Percentiles rank a stretch among this genome's conserved stretches.
These are phyloP conservation scores for Epinotia demarniana DNA, from an alignment of 2,888 invertebrate genomes.

Conservation along the genomic window DNA sequence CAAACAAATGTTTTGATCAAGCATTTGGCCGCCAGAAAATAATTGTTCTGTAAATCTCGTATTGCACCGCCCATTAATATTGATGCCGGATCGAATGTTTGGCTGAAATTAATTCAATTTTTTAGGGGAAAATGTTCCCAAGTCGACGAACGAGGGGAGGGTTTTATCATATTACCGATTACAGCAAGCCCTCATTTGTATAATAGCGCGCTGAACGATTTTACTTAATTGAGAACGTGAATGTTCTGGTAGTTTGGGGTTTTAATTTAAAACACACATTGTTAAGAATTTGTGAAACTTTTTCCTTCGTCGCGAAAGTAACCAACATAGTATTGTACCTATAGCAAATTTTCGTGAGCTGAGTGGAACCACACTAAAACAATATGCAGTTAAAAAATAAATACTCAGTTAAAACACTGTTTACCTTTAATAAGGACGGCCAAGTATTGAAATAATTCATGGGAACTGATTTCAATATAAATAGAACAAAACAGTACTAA, in stretches of 20 bases:
- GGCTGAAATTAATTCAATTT: conserved; percentile 78
- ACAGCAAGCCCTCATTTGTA: conserved; percentile 67
- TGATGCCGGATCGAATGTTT: conserved; percentile 72
- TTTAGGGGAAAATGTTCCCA: conserved; percentile 66
- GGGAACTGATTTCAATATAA: neutral
- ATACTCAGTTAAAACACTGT: too few relatives aligned
- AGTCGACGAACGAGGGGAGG: conserved; percentile 59
- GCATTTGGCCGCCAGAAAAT: conserved; percentile 45
- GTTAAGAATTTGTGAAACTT: neutral
- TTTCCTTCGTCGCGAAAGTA: too few relatives aligned
- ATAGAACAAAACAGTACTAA: conserved; percentile 43
- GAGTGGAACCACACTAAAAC: too few relatives aligned
- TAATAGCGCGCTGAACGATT: conserved; percentile 72
- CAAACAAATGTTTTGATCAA: conserved; percentile 39
- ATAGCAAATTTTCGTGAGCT: too few relatives aligned
- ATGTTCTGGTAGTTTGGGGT: conserved; percentile 49
- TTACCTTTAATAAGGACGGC: too few relatives aligned
- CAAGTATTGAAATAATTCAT: too few relatives aligned
- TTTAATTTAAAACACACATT: too few relatives aligned
- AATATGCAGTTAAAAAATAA: too few relatives aligned
- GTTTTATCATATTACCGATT: conserved; percentile 80
- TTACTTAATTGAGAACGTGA: conserved; percentile 68
- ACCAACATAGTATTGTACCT: too few relatives aligned
- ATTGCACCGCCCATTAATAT: conserved; percentile 65
- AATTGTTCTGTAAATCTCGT: conserved; percentile 58